Percentiles rank a stretch among this genome's conserved stretches.
These are phyloP conservation scores for Sinosuthora webbiana DNA, from an alignment of 2,113 vertebrate genomes.

Conservation along the genomic window DNA sequence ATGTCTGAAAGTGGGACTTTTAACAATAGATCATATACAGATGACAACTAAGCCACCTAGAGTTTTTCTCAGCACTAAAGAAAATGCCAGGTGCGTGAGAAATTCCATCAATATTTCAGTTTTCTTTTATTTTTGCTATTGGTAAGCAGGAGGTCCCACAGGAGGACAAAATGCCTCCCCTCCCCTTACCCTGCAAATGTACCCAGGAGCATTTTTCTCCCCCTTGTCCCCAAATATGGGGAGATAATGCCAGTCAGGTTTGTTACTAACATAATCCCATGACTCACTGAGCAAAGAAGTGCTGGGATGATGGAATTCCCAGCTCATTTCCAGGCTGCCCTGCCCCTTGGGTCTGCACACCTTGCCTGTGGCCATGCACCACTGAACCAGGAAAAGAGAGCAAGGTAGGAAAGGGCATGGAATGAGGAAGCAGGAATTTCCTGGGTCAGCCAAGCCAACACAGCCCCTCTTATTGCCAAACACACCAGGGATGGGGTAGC, in stretches of 20 bases:
- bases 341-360: neutral
- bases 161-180: neutral
- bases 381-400: neutral
- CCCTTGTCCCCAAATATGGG: neutral
- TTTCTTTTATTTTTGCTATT: neutral
- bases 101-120: neutral
- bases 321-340: neutral
- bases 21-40: neutral
- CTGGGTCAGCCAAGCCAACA: neutral
- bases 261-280: neutral
- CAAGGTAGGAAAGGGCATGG: neutral
- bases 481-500: neutral
- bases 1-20: neutral
- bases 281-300: neutral
- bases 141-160: neutral
- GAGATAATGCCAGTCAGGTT: neutral
- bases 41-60: neutral
- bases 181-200: neutral
- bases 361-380: rapidly evolving
- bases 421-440: neutral
- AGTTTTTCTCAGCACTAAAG: neutral
- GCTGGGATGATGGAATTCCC: neutral
- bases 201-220: neutral
- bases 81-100: neutral
- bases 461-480: neutral